phyloP scores from a whole-genome alignment of 1,140 invertebrate species.

The Cyclargus thomasi region DNA sequence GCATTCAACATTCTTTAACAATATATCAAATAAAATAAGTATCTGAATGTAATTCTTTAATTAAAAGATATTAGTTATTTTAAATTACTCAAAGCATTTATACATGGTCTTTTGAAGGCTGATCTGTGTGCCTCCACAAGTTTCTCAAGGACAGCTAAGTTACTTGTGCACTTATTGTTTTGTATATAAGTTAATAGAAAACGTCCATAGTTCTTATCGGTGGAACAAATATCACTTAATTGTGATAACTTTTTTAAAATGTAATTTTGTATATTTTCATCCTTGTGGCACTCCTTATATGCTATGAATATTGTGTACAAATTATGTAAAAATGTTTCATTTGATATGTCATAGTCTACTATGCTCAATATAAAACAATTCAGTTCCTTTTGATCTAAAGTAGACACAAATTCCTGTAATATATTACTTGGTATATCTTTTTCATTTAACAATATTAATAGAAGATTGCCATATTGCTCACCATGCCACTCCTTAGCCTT shows the following conservation, averaged over 20 bases:
- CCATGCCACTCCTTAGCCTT: conserved; percentile 27
- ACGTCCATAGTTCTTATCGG: conserved; percentile 45
- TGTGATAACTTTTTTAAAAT: conserved; percentile 32
- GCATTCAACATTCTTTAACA: neutral
- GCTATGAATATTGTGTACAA: conserved; percentile 34
- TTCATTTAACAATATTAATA: conserved; percentile 36
- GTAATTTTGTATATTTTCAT: conserved; percentile 33
- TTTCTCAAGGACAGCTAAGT: conserved; percentile 22
- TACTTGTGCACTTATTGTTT: conserved; percentile 26
- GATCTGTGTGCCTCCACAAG: conserved; percentile 38
- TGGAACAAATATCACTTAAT: conserved; percentile 22
- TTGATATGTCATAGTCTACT: conserved; percentile 27
- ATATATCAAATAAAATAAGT: too few species aligned
- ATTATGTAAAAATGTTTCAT: conserved; percentile 37
- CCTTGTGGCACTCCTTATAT: conserved; percentile 42
- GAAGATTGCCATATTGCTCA: conserved; percentile 27
- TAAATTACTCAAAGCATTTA: conserved; percentile 35
- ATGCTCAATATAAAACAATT: conserved; percentile 32
- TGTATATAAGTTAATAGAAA: conserved; percentile 40
- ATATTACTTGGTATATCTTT: conserved; percentile 29
- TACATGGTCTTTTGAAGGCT: conserved; percentile 40
- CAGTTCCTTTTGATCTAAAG: conserved; percentile 27
- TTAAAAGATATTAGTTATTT: conserved; percentile 16
- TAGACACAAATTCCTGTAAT: conserved; percentile 37
- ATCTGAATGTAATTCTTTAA: conserved; percentile 5